phyloP scores from a whole-genome alignment of 2,113 vertebrate genomes.

The Bostrychus sinensis region DNA sequence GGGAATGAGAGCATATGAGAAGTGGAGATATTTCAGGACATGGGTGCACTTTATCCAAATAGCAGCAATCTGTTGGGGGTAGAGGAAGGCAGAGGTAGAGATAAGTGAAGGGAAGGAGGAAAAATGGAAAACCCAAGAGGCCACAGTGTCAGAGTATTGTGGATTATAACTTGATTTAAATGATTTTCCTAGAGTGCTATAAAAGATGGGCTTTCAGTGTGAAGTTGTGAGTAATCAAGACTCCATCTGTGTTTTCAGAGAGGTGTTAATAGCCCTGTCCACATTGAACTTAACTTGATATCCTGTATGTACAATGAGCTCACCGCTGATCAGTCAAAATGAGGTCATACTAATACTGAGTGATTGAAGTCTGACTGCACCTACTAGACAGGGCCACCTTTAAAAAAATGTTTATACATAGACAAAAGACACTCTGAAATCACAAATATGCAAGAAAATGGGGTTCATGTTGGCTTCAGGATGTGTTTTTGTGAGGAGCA shows the following conservation, averaged over 20 bases:
- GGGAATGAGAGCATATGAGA: slow-evolving; percentile 44
- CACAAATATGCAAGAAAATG: no score
- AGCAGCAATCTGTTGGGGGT: slow-evolving; percentile 23
- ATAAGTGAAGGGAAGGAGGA: background rate
- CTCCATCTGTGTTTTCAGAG: slow-evolving; percentile 10
- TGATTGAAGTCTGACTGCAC: background rate
- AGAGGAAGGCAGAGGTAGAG: background rate
- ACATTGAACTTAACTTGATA: slow-evolving; percentile 22
- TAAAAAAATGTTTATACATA: no score
- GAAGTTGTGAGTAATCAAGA: slow-evolving; percentile 48
- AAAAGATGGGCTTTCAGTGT: no score
- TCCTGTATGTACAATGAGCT: slow-evolving; percentile 26
- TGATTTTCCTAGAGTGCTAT: no score
- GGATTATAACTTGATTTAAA: background rate
- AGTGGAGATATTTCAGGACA: slow-evolving; percentile 35
- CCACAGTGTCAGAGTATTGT: background rate
- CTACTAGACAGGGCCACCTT: no score
- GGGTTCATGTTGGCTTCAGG: no score
- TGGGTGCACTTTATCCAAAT: slow-evolving; percentile 33
- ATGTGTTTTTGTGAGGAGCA: no score
- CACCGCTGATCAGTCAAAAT: slow-evolving; percentile 32
- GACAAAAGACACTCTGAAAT: no score
- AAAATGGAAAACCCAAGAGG: background rate
- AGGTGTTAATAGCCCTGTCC: background rate
- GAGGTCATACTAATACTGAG: slow-evolving; percentile 30